A percentile compares a stretch with the other conserved stretches of the same genome.
These are phyloP conservation scores for Sandelia bainsii DNA, from an alignment of 2,797 vertebrate species.

Conservation along the genomic window DNA sequence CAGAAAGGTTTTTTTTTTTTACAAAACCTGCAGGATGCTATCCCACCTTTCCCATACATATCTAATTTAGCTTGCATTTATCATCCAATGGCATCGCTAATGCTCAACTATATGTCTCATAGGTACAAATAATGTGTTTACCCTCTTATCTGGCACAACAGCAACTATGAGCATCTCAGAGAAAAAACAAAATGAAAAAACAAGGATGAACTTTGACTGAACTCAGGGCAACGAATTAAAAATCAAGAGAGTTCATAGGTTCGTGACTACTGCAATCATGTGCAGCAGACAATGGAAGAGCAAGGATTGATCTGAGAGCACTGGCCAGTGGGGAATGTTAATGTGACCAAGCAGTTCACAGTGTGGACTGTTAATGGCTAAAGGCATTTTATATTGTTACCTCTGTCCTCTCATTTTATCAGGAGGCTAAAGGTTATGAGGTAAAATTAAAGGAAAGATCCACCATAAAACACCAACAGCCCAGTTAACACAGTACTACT, in stretches of 20 bases:
- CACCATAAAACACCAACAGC: not conserved
- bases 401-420: not conserved
- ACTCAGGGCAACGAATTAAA: slow-evolving; percentile 76
- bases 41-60: slow-evolving; percentile 9
- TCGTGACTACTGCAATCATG: slow-evolving; percentile 51
- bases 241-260: slow-evolving; percentile 65
- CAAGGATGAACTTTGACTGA: slow-evolving; percentile 71
- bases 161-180: slow-evolving; percentile 6
- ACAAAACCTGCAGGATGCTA: not conserved
- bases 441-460: slow-evolving; percentile 15
- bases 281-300: slow-evolving; percentile 23
- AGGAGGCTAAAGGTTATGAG: not conserved
- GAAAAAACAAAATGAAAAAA: slow-evolving; percentile 6
- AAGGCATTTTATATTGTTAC: slow-evolving; percentile 12
- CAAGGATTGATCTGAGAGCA: slow-evolving; percentile 34
- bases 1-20: not conserved
- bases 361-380: slow-evolving; percentile 6
- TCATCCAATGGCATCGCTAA: not conserved
- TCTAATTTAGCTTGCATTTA: not conserved
- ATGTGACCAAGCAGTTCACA: slow-evolving; percentile 43
- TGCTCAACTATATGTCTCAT: not conserved
- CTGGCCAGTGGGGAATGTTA: slow-evolving; percentile 35
- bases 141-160: slow-evolving; percentile 11
- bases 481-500: not conserved
- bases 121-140: not conserved